phyloP scores from a whole-genome alignment of 2,797 vertebrate genomes.

The Knipowitschia caucasica region DNA sequence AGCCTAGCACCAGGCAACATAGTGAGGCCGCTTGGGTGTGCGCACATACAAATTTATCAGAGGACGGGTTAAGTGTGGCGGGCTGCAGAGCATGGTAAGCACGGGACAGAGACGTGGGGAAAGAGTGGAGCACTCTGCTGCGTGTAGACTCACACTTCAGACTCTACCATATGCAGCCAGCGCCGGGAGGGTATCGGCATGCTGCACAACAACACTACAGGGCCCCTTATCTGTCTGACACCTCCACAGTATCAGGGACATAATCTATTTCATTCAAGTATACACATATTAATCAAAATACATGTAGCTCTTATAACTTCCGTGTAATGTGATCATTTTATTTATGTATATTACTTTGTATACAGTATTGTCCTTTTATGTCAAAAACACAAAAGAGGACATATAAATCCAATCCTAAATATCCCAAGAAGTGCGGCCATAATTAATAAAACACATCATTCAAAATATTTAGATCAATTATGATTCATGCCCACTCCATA shows the following conservation, averaged over 20 bases:
- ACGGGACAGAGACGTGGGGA: constrained; percentile 51
- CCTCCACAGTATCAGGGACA: constrained; percentile 9
- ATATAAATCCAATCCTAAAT: background rate
- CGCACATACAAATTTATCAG: constrained; percentile 66
- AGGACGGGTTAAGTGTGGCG: constrained; percentile 67
- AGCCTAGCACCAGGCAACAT: constrained; percentile 68
- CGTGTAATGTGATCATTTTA: background rate
- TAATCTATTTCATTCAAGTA: background rate
- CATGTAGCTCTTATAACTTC: background rate
- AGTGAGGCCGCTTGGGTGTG: constrained; percentile 61
- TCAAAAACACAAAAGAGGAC: background rate
- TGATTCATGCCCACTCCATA: constrained; percentile 19
- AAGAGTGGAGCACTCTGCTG: constrained; percentile 34
- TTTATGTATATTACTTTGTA: background rate
- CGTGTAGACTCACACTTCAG: constrained; percentile 21
- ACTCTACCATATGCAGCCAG: constrained; percentile 19
- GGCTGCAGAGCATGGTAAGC: constrained; percentile 67
- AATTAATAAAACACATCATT: constrained; percentile 11
- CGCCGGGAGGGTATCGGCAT: constrained; percentile 18
- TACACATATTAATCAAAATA: background rate
- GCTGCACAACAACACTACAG: constrained; percentile 37
- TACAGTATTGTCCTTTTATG: constrained; percentile 3
- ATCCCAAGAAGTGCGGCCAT: background rate
- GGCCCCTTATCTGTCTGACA: constrained; percentile 16
- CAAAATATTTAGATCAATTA: constrained; percentile 14